Evolutionary conservation across 2,113 vertebrate species (phyloP).

Genomic region (Notechis scutatus): DNA sequence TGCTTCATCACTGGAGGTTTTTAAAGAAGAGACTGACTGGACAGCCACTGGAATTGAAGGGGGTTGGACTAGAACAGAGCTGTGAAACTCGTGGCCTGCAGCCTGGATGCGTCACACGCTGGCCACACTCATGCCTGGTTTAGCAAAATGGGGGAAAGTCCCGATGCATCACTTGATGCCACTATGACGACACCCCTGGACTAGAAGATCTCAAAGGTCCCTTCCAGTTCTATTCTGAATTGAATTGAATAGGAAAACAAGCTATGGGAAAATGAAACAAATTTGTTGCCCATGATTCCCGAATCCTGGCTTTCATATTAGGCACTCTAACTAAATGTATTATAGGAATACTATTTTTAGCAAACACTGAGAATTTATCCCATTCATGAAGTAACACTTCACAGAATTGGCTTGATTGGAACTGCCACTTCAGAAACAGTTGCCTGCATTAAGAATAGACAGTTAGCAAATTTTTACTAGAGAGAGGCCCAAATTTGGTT

Average conservation of each 20-base stretch:
- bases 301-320: conserved; percentile 30
- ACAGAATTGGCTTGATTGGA: background rate
- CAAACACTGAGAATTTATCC: background rate
- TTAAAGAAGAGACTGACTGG: too few species aligned
- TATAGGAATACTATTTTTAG: conserved; percentile 29
- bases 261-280: background rate
- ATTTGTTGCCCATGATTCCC: background rate
- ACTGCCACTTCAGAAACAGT: background rate
- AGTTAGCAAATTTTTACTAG: background rate
- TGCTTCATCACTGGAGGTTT: too few species aligned
- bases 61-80: too few species aligned
- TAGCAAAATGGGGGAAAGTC: too few species aligned
- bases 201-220: too few species aligned
- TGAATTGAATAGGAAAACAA: background rate
- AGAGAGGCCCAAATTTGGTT: background rate
- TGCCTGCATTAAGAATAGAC: background rate
- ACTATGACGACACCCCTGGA: too few species aligned
- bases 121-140: too few species aligned
- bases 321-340: background rate
- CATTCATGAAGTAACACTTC: background rate
- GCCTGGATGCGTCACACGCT: too few species aligned
- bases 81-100: too few species aligned
- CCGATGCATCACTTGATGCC: too few species aligned
- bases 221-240: too few species aligned
- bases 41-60: too few species aligned